Percentiles rank a stretch among this genome's conserved stretches.
phyloP scores from a whole-genome alignment of 2,888 invertebrate genomes.

The Protonemura montana region DNA sequence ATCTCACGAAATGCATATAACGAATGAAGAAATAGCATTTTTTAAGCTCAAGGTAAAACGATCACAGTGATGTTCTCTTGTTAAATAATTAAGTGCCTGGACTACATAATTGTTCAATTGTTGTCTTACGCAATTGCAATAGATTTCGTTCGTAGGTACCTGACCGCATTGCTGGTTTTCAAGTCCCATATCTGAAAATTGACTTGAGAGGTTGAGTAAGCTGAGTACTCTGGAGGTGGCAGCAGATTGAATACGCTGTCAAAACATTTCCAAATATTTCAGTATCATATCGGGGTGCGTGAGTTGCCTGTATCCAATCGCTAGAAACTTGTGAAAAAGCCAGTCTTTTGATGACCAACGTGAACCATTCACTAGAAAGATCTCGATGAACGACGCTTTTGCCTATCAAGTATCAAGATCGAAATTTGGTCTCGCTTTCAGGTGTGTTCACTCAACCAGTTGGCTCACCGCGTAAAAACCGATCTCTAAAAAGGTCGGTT shows the following conservation, averaged over 20 bases:
- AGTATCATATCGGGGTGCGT: too few relatives aligned
- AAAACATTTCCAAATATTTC: not conserved
- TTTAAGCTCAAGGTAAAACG: not conserved
- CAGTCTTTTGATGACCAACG: too few relatives aligned
- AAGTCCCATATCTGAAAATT: not conserved
- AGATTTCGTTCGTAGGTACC: not conserved
- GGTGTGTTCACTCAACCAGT: not conserved
- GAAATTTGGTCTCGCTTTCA: too few relatives aligned
- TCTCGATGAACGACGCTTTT: too few relatives aligned
- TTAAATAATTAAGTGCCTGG: not conserved
- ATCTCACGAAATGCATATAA: not conserved
- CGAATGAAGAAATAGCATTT: not conserved
- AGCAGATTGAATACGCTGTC: not conserved
- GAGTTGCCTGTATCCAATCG: too few relatives aligned
- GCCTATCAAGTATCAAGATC: too few relatives aligned
- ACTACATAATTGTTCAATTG: not conserved
- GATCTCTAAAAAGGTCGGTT: not conserved
- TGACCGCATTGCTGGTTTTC: not conserved
- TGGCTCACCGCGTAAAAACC: not conserved
- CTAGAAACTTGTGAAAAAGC: too few relatives aligned
- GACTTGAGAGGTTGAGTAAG: not conserved
- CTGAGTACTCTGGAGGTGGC: not conserved
- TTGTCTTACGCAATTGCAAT: not conserved
- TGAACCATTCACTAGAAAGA: too few relatives aligned
- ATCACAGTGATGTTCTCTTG: not conserved